These are phyloP conservation scores for Cyclargus thomasi DNA, from an alignment of 1,140 invertebrate genomes.

Conservation along the genomic window DNA sequence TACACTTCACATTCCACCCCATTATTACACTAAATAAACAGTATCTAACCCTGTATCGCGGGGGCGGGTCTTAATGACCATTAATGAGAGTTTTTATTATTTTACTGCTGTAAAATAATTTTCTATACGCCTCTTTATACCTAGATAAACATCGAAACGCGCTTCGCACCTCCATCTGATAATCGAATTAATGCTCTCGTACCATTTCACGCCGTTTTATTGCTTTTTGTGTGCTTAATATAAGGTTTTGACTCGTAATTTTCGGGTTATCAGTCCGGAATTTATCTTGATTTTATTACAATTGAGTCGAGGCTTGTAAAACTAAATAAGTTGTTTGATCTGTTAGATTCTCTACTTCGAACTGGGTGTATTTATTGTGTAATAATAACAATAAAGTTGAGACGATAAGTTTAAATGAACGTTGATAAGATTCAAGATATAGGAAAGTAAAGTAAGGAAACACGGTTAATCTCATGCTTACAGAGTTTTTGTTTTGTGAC, in stretches of 20 bases:
- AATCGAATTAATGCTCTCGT: conserved; percentile 73
- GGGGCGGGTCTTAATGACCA: conserved; percentile 65
- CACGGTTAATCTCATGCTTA: not conserved
- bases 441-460: not conserved
- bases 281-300: conserved; percentile 51
- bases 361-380: not conserved
- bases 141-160: conserved; percentile 74
- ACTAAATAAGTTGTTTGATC: conserved; percentile 13
- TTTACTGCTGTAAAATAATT: conserved; percentile 73
- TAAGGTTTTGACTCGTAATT: conserved; percentile 53
- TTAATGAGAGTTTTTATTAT: conserved; percentile 74
- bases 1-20: conserved; percentile 41
- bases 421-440: not conserved
- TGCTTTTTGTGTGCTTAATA: conserved; percentile 68
- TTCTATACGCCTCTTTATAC: conserved; percentile 70
- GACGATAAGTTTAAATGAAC: not conserved
- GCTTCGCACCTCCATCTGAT: conserved; percentile 74
- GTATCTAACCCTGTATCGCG: conserved; percentile 62
- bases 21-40: conserved; percentile 63
- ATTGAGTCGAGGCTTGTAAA: conserved; percentile 24
- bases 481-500: not conserved
- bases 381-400: not conserved
- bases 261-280: conserved; percentile 63
- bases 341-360: conserved; percentile 3
- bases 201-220: conserved; percentile 71